phyloP scores from a whole-genome alignment of 2,113 vertebrate species.

The Puma concolor region DNA sequence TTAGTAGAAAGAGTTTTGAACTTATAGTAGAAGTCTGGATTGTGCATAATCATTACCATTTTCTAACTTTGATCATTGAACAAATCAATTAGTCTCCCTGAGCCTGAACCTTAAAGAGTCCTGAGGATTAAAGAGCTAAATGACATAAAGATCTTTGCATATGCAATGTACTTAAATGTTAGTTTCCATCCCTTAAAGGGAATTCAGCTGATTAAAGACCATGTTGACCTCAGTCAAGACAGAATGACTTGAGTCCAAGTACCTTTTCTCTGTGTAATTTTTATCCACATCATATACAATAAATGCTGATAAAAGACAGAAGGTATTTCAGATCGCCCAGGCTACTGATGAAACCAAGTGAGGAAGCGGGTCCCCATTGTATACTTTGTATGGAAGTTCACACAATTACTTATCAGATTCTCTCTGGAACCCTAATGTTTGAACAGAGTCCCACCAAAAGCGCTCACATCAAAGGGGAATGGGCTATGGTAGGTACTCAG shows the following conservation, averaged over 20 bases:
- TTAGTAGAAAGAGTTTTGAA: neutral
- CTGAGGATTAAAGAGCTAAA: conserved; percentile 36
- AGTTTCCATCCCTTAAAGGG: neutral
- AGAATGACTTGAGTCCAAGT: neutral
- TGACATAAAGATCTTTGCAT: neutral
- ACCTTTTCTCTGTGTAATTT: neutral
- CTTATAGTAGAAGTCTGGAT: neutral
- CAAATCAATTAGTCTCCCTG: neutral
- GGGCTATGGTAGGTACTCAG: neutral
- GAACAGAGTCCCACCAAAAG: neutral
- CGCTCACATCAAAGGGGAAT: neutral
- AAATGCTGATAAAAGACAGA: conserved; percentile 1
- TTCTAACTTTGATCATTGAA: neutral
- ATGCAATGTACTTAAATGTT: neutral
- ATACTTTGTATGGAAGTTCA: neutral
- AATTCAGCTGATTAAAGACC: conserved; percentile 12
- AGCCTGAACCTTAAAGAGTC: neutral
- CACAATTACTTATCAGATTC: neutral
- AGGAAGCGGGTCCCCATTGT: neutral
- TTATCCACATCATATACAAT: neutral
- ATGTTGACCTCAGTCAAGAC: neutral
- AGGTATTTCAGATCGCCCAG: neutral
- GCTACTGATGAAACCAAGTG: neutral
- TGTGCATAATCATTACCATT: neutral
- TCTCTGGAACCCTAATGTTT: neutral